Percentiles rank a stretch among this genome's conserved stretches.
These are phyloP conservation scores for Aphelenchoides besseyi DNA, from an alignment of 1,140 invertebrate species.

Conservation along the genomic window DNA sequence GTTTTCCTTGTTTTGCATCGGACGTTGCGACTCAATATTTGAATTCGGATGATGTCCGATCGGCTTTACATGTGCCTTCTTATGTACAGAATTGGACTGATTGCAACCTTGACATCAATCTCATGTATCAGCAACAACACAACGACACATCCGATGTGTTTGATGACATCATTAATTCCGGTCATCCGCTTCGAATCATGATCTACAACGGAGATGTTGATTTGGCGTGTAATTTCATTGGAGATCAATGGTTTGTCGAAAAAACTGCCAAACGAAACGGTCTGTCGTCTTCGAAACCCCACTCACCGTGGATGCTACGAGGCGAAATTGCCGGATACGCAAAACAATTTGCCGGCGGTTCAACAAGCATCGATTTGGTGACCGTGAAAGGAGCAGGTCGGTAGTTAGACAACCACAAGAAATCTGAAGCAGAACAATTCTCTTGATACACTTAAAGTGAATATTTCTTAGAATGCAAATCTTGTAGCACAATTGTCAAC, in stretches of 20 bases:
- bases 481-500: too few species aligned
- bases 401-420: too few species aligned
- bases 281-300: background rate
- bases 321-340: constrained; percentile 34
- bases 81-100: constrained; percentile 32
- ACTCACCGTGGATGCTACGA: constrained; percentile 19
- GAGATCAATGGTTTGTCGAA: constrained; percentile 66
- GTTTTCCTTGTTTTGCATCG: constrained; percentile 29
- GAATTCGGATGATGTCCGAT: constrained; percentile 27
- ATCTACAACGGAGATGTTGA: constrained; percentile 68
- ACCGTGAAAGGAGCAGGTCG: constrained; percentile 35
- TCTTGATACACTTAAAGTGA: too few species aligned
- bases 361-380: constrained; percentile 31
- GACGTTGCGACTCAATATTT: constrained; percentile 18
- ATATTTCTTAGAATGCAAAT: too few species aligned
- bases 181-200: constrained; percentile 57
- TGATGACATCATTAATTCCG: constrained; percentile 34
- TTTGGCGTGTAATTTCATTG: constrained; percentile 66
- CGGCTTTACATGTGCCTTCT: constrained; percentile 27
- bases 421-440: too few species aligned
- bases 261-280: constrained; percentile 16
- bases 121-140: constrained; percentile 24
- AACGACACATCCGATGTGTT: constrained; percentile 40
- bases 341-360: constrained; percentile 21
- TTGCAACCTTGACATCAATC: constrained; percentile 37